Base-by-base conservation (phyloP, 23 tunicate species). In the Diplosoma virens region DNA sequence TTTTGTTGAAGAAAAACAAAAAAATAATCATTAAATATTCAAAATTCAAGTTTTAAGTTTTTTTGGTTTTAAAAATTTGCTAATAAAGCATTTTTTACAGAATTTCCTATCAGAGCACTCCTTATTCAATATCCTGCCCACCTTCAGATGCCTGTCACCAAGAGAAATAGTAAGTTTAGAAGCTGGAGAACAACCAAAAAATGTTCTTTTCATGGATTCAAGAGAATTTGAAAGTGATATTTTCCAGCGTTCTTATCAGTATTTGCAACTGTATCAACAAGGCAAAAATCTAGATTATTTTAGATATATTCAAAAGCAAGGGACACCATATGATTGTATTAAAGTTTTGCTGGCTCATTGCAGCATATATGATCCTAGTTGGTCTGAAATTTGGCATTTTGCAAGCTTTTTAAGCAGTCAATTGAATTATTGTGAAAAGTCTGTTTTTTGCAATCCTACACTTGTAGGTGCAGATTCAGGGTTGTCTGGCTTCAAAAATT, bases 341-440 rank as follows among this genome's bases (percentile, higher is more conserved):
- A 20, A 76, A 66, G 45, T 52, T 18, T 41, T 87, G 60, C 75
- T 87, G 33, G 45, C 48, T 18, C 46, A 68, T 47, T 87, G 83
- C 47, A 83, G 81, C 46, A 34, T 81, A 16, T 21, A 47, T 2
- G 75, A 87, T 54, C 95, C 95, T 30, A 72, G 83, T 17, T 87
- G 95, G 95, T 86, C 87, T 16, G 88, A 87, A 50, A 77, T 82
- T n/a, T 64, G 87, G 17, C 95, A 87, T 54, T 87, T 87, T 81
- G 87, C 95, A 16, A 87, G 95, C 27, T 87, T 87, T 72, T 58
- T 87, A 27, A 87, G 68, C 56, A 53, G 21, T 33, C 95, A 87
- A 33, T 75, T 87, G 3, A 52, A 64, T 24, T 72, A 87, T 68
- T 87, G 95, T 68, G 95, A 87, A 70, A 59, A 69, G 58, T 87